Evolutionary conservation across 2,113 vertebrate genomes (phyloP).

Genomic region (Rhipidura dahli): DNA sequence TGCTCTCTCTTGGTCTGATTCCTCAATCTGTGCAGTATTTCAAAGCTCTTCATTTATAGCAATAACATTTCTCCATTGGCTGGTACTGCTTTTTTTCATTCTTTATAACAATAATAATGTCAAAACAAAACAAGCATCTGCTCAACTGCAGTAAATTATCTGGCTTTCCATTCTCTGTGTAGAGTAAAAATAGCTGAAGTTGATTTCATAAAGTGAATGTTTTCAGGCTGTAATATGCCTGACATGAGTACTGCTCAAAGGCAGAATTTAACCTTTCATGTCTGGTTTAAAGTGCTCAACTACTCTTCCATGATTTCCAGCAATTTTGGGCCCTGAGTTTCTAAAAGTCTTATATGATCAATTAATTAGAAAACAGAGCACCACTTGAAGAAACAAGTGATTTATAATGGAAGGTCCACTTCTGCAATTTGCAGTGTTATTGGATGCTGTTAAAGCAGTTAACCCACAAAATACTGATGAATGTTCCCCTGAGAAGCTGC

Average conservation of each 20-base stretch:
- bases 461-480: background rate
- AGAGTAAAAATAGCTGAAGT: conserved; percentile 24
- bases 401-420: background rate
- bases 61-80: background rate
- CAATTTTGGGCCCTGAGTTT: background rate
- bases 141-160: background rate
- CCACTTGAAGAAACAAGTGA: background rate
- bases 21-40: background rate
- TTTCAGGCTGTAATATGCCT: background rate
- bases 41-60: background rate
- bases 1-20: background rate
- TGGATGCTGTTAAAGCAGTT: background rate
- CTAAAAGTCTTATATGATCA: background rate
- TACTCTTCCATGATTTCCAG: background rate
- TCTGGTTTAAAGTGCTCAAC: background rate
- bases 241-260: background rate
- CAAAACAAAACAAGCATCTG: conserved; percentile 18
- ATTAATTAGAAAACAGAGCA: conserved; percentile 48
- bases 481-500: background rate
- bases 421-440: background rate
- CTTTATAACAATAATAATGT: background rate
- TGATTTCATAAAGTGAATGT: conserved; percentile 6
- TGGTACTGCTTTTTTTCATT: background rate
- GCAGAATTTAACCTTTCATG: background rate
- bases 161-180: background rate